Evolutionary conservation across 53 echinoderm and acorn worm species (phyloP).

Genomic region (Stichopus horrens): DNA sequence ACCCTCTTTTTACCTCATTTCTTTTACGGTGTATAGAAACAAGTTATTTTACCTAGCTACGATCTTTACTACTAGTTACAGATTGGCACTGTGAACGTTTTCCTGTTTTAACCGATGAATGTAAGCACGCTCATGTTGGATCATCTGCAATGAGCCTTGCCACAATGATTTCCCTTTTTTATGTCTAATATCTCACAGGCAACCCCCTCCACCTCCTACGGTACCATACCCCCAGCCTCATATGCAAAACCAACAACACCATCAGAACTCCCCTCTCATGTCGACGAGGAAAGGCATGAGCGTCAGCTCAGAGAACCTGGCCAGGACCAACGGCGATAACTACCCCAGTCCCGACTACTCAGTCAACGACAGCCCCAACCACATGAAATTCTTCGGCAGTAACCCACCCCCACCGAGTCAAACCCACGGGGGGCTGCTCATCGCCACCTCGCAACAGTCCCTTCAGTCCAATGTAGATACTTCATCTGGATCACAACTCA

Average conservation of each 20-base stretch:
- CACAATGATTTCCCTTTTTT: not conserved
- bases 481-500: slow-evolving; percentile 30
- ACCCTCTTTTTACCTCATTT: too few species aligned
- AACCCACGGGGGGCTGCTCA: slow-evolving; percentile 21
- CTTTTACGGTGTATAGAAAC: too few species aligned
- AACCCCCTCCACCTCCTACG: slow-evolving; percentile 12
- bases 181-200: not conserved
- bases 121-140: not conserved
- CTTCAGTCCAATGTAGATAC: slow-evolving; percentile 3
- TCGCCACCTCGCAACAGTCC: slow-evolving; percentile 37
- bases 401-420: slow-evolving; percentile 9
- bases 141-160: not conserved
- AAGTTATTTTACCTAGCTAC: too few species aligned
- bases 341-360: slow-evolving; percentile 89
- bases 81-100: not conserved
- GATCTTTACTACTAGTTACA: too few species aligned
- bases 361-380: slow-evolving; percentile 48
- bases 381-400: slow-evolving; percentile 21
- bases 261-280: slow-evolving; percentile 7
- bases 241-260: not conserved
- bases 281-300: slow-evolving; percentile 21
- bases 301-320: slow-evolving; percentile 33
- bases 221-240: slow-evolving; percentile 12
- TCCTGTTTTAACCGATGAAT: not conserved
- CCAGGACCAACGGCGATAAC: slow-evolving; percentile 48